Evolutionary conservation across 35 echinoderm and acorn worm species (phyloP), one percentile per base, ranked within the genome.

Genomic region (Ophioderma brevispina): DNA sequence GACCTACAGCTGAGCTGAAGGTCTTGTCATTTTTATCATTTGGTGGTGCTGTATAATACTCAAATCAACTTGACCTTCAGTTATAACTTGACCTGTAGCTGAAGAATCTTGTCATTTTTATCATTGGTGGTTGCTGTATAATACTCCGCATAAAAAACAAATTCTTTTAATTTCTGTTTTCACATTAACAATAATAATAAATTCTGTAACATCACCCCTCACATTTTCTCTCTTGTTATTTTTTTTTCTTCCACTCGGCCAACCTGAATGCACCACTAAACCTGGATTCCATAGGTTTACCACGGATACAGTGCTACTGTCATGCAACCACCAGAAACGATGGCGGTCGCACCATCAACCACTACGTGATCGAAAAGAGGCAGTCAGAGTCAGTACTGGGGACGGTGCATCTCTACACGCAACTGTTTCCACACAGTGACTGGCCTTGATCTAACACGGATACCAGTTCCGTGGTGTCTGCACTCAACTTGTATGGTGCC

Each of bases 281-380:
- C 75, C 95, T 56, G 93, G 95, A 40, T 41, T 90, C 59, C 91
- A 90, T 31, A 94, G 95, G 30, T 79, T 90, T 37, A 88, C 90
- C 6, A 88, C 78, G 0, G 94, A 99, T 32, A 87, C 97, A 0
- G 94, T 99, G 36, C 87, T 85, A 55, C 97, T 99, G n/a, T 90
- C 94, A 36, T 99, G 97, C 82, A 87, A 50, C 97, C 97, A 31
- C 97, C 97, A 38, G 76, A 80, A 82, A 94, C 33, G 94, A 99
- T 37, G 97, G 97, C 40, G 97, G 97, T 31, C 80, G 76, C 41
- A 83, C 90, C 76, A 92, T 99, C 52, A 93, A 87, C 1, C 82
- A 87, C 3, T 99, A 95, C 42, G 81, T 99, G 39, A 87, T 99
- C 25, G 97, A 99, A 87, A 99, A 95, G 49, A 91, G 0, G 94